These are phyloP conservation scores for Pseudopleuronectes americanus DNA, from an alignment of 2,797 vertebrate species.

Conservation along the genomic window DNA sequence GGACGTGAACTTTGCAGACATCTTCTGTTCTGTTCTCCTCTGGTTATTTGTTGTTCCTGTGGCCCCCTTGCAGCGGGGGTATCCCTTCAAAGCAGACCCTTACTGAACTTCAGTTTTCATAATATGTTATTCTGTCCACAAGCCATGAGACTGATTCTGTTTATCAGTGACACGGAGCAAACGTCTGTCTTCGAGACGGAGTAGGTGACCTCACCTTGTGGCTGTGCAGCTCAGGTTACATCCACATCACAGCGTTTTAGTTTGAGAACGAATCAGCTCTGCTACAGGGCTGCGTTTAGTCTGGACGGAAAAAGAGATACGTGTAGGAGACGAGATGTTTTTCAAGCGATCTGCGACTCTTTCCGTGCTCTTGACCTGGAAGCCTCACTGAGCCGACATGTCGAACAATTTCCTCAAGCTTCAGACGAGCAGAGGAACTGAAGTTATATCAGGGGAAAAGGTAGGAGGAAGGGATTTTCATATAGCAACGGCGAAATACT, in stretches of 20 bases:
- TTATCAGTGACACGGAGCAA: not conserved
- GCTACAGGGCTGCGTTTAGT: no score
- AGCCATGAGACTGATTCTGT: conserved; percentile 5
- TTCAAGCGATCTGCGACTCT: no score
- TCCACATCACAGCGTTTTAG: no score
- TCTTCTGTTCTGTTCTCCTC: conserved; percentile 2
- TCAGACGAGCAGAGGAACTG: conserved; percentile 9
- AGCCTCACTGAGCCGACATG: conserved; percentile 13
- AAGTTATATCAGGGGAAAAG: conserved; percentile 6
- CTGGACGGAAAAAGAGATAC: no score
- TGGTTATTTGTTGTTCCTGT: conserved; percentile 69
- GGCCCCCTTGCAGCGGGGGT: conserved; percentile 42
- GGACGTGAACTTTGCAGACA: no score
- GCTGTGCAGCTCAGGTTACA: not conserved
- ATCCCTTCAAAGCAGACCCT: conserved; percentile 49
- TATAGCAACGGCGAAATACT: conserved; percentile 37
- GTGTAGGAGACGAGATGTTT: no score
- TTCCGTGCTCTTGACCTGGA: conserved; percentile 12
- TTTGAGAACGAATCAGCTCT: no score
- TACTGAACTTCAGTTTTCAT: conserved; percentile 43
- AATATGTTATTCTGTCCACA: conserved; percentile 34
- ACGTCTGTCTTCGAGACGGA: not conserved
- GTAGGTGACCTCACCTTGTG: not conserved
- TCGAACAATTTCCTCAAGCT: conserved; percentile 35
- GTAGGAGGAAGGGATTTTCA: conserved; percentile 27